Evolutionary conservation across 2,888 invertebrate genomes (phyloP).

Genomic region (Lutraria lutraria): DNA sequence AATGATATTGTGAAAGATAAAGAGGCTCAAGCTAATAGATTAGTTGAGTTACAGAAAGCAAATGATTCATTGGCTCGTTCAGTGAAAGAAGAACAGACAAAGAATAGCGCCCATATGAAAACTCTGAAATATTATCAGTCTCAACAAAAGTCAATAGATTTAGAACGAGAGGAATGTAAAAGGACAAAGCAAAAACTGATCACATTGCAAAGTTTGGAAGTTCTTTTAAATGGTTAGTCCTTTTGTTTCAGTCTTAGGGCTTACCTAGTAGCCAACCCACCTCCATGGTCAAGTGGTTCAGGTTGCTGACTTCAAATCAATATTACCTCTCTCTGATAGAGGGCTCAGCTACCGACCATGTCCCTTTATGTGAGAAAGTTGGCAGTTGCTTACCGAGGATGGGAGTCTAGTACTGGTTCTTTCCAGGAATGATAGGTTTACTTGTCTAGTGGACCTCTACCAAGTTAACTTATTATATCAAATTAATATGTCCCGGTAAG

Average conservation of each 20-base stretch:
- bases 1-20: constrained; percentile 62
- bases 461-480: too few species aligned
- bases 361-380: too few species aligned
- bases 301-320: too few species aligned
- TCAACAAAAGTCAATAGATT: constrained; percentile 74
- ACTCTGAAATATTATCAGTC: constrained; percentile 74
- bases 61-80: constrained; percentile 53
- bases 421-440: too few species aligned
- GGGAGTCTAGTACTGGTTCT: too few species aligned
- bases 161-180: constrained; percentile 75
- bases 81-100: constrained; percentile 73
- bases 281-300: too few species aligned
- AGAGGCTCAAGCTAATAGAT: constrained; percentile 56
- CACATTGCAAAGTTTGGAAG: constrained; percentile 77
- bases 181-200: constrained; percentile 76
- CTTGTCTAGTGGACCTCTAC: too few species aligned
- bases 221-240: constrained; percentile 77
- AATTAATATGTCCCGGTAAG: too few species aligned
- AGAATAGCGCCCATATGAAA: constrained; percentile 68
- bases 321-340: too few species aligned
- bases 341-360: too few species aligned
- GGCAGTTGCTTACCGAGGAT: too few species aligned
- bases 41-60: constrained; percentile 60
- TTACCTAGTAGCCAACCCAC: neutral
- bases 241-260: neutral